Percentiles rank a stretch among this genome's conserved stretches.
phyloP scores from a whole-genome alignment of 2,113 vertebrate genomes.

The Caretta caretta region DNA sequence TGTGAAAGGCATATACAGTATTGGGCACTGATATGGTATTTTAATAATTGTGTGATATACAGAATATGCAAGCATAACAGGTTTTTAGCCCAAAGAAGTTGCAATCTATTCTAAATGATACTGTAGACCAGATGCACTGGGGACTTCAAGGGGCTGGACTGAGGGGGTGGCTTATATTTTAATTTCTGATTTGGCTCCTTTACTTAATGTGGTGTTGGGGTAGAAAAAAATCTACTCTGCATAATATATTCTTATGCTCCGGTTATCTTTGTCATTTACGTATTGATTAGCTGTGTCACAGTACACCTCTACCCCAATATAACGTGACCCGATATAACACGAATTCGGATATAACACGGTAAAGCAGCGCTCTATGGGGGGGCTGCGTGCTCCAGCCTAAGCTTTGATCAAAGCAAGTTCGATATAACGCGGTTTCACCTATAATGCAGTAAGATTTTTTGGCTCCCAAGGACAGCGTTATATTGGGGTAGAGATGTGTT shows the following conservation, averaged over 20 bases:
- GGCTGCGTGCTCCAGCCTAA: too few species aligned
- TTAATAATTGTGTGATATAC: neutral
- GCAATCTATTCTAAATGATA: neutral
- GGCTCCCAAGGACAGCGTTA: too few species aligned
- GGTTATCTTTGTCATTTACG: accelerated
- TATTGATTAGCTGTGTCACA: neutral
- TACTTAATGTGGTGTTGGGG: neutral
- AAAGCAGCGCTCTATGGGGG: too few species aligned
- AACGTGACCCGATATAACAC: too few species aligned
- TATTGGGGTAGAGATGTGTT: neutral
- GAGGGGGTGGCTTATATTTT: neutral
- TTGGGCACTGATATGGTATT: neutral
- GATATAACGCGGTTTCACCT: too few species aligned
- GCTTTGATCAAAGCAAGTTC: too few species aligned
- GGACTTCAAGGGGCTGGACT: neutral
- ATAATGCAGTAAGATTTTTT: too few species aligned
- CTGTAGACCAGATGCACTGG: neutral
- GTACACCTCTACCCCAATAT: neutral
- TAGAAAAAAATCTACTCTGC: neutral
- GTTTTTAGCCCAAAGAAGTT: neutral
- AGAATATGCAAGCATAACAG: neutral
- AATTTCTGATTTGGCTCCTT: neutral
- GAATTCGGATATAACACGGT: too few species aligned
- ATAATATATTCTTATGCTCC: accelerated
- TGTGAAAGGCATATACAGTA: neutral